Evolutionary conservation across 2,113 vertebrate species (phyloP), one percentile per base, ranked within the genome.

Genomic region (Anser brachyrhynchus): DNA sequence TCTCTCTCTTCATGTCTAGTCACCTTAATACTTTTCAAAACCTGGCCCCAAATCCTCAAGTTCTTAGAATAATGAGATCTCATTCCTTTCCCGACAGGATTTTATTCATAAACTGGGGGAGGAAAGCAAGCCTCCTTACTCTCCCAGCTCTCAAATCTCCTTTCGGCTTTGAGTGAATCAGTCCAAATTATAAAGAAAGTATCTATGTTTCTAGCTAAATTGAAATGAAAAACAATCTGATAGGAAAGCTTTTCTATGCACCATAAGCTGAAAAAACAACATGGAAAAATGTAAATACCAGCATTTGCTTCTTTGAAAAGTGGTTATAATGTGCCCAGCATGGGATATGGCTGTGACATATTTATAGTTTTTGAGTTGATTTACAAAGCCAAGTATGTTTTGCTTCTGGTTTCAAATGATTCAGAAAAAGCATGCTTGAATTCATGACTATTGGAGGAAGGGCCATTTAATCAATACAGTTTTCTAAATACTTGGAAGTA

Each of bases 1-100:
- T 86, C 76, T 66, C 61, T 79, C 44, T 89, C 65, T 72, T 77
- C 35, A 11, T 67, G 71, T 85, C 81, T 89, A 11, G 66, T 58
- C 72, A 74, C 86, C 90, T 95, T 69, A 73, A 90, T 74, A 16
- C 55, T 19, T 83, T 65, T 35, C 54, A 81, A 86, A 89, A 92
- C 75, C 65, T 52, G 59, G 23, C 81, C 71, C 59, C 54, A 74
- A 78, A 64, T 92, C 86, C 77, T 59, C 46, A 29, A 4, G 29
- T 83, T 83, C 61, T 54, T 70, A 29, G 82, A 58, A 86, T 70
- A 89, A 90, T 33, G 82, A 90, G 67, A 64, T 78, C 77, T 90
- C 77, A 49, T 74, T 78, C 59, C 61, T 73, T 72, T 86, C 82
- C 86, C 71, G 82, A 76, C 76, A 64, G 66, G 71, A 46, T 46